Percentiles rank a stretch among this genome's conserved stretches.
Conservation (phyloP, 2,113 vertebrate species). For the Meleagris gallopavo region DNA sequence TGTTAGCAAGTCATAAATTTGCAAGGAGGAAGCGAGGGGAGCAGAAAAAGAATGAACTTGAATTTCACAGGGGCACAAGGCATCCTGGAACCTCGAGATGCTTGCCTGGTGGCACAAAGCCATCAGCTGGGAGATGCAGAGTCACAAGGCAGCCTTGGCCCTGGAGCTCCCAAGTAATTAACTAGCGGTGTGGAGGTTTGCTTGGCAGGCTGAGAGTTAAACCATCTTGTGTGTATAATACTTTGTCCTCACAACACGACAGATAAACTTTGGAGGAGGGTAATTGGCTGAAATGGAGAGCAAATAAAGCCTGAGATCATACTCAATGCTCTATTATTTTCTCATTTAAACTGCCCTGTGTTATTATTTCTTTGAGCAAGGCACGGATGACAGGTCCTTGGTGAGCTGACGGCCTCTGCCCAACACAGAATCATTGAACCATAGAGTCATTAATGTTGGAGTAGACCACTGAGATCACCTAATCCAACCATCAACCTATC, state of each 20-base stretch:
- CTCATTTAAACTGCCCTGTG: not conserved
- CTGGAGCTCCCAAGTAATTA: conserved; percentile 28
- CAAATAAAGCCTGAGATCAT: not conserved
- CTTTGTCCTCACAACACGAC: not conserved
- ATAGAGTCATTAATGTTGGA: too few species aligned
- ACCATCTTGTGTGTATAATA: conserved; percentile 36
- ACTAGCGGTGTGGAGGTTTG: conserved; percentile 42
- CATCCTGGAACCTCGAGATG: not conserved
- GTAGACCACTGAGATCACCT: too few species aligned
- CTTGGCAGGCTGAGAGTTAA: conserved; percentile 40
- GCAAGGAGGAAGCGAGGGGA: conserved; percentile 43
- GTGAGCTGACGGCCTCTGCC: not conserved
- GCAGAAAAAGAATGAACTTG: conserved; percentile 50
- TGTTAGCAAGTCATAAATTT: conserved; percentile 75
- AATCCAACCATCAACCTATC: too few species aligned
- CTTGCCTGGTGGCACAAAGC: conserved; percentile 33
- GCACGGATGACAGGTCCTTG: not conserved
- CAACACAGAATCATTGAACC: not conserved
- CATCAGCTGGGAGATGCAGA: not conserved
- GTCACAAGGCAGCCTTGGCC: conserved; percentile 27
- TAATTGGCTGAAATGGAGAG: conserved; percentile 2
- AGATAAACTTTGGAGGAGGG: not conserved
- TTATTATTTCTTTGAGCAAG: not conserved
- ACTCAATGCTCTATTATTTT: not conserved
- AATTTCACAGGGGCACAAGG: conserved; percentile 59